Evolutionary conservation across 2,888 invertebrate species (phyloP), one percentile per base, ranked within the genome.

Genomic region (Mongoloraphidia duomilia): DNA sequence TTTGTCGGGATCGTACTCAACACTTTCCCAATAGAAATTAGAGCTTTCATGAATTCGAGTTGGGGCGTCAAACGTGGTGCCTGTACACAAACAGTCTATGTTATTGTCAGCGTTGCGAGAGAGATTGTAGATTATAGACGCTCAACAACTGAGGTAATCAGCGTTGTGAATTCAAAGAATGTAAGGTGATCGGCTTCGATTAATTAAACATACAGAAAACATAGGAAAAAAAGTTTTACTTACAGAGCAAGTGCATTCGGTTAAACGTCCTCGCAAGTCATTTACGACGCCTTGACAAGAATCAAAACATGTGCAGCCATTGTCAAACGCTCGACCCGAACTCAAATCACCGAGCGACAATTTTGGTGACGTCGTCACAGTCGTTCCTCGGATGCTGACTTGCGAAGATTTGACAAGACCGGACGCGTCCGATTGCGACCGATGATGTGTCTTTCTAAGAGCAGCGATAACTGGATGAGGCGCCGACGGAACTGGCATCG

Each of bases 261-360:
- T 84, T 64, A 79, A 77, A 63, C 79, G 77, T 49, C 87, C 87
- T 54, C 82, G 76, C 56, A 88, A 72, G 63, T 84, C 83, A 61
- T 85, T 88, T 51, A 84, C 80, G 55, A 82, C 78, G 51, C 83
- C 84, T 63, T 81, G 79, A 63, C 90, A 88, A 60, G 88, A 87
- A 64, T 85, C 82, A 60, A 90, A 90, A 65, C 93, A 93, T 55
- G 82, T 78, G 72, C 97, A 98, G 53, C 95, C 95, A 67, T 85
- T 95, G 71, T 97, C 95, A 68, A 96, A 97, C 34, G 95, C 96
- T 60, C 89, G 80, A 39, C 96, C 97, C 12, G 95, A 90, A 49
- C 87, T 84, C 58, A 96, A 71, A 71, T 97, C 95, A 49, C 94
- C 94, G 47, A 93, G 73, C 61, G 83, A 82, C 56, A 84, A 71